Evolutionary conservation across 2,888 invertebrate species (phyloP).

Genomic region (Lottia gigantea): DNA sequence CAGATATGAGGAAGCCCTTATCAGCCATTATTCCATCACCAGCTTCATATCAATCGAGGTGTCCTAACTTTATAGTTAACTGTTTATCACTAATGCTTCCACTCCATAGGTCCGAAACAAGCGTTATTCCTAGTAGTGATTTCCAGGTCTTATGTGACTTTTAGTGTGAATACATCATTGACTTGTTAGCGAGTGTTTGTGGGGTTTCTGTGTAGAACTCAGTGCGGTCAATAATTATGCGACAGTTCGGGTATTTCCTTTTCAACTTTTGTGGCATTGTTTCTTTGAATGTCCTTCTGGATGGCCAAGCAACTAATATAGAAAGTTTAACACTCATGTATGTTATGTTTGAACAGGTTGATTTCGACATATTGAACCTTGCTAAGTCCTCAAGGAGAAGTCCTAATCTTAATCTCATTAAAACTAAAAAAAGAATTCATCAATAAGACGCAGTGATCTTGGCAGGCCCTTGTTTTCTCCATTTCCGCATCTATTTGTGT

Average conservation of each 20-base stretch:
- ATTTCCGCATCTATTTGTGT: background rate
- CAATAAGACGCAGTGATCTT: background rate
- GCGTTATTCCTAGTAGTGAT: constrained; percentile 31
- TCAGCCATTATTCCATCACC: constrained; percentile 39
- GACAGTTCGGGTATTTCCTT: constrained; percentile 25
- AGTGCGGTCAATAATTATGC: constrained; percentile 39
- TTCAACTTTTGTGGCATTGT: constrained; percentile 30
- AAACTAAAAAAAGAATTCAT: background rate
- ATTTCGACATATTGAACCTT: background rate
- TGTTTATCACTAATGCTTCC: constrained; percentile 34
- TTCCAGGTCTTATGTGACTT: constrained; percentile 27
- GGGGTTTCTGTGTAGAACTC: constrained; percentile 35
- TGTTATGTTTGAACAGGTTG: constrained; percentile 1
- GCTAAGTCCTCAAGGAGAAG: too few species aligned
- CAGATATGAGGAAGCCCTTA: constrained; percentile 33
- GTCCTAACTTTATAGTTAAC: constrained; percentile 16
- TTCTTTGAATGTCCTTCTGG: background rate
- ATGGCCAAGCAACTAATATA: constrained; percentile 21
- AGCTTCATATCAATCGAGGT: constrained; percentile 28
- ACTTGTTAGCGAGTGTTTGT: constrained; percentile 14
- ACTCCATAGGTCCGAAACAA: constrained; percentile 32
- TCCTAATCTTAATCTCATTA: background rate
- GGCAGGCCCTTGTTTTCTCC: background rate
- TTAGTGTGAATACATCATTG: too few species aligned
- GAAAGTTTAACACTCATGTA: constrained; percentile 19